phyloP scores from a whole-genome alignment of 2,113 vertebrate species.

The Heterochromis multidens region DNA sequence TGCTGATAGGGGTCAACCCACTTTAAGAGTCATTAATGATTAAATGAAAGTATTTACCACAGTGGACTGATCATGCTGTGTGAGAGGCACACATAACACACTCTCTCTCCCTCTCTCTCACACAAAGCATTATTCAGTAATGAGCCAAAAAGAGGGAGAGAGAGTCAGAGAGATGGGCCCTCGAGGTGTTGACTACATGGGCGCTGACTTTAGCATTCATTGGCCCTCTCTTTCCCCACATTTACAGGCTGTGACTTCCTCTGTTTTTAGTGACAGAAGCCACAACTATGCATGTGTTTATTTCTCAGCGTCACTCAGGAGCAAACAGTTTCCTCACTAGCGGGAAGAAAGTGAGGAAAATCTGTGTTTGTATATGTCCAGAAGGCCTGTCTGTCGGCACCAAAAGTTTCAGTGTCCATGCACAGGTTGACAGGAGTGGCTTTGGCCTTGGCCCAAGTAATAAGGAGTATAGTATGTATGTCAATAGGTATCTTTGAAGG shows the following conservation, averaged over 20 bases:
- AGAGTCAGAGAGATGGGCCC: not conserved
- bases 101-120: not conserved
- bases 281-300: conserved; percentile 61
- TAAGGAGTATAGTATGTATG: not conserved
- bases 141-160: not conserved
- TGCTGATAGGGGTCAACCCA: not conserved
- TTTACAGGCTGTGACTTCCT: conserved; percentile 62
- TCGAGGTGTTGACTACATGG: not conserved
- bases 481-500: not conserved
- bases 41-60: not conserved
- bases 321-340: conserved; percentile 16
- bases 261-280: conserved; percentile 55
- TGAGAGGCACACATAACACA: not conserved
- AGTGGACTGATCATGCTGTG: not conserved
- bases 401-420: conserved; percentile 1
- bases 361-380: not conserved
- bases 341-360: conserved; percentile 16
- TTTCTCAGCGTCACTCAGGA: conserved; percentile 34
- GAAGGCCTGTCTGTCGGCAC: not conserved
- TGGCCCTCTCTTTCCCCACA: not conserved
- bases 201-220: conserved; percentile 1
- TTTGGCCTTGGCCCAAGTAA: not conserved
- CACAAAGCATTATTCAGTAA: not conserved
- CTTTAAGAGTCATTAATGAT: not conserved
- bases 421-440: not conserved